These are phyloP conservation scores for Tethea ocularis DNA, from an alignment of 2,888 invertebrate genomes.

Conservation along the genomic window DNA sequence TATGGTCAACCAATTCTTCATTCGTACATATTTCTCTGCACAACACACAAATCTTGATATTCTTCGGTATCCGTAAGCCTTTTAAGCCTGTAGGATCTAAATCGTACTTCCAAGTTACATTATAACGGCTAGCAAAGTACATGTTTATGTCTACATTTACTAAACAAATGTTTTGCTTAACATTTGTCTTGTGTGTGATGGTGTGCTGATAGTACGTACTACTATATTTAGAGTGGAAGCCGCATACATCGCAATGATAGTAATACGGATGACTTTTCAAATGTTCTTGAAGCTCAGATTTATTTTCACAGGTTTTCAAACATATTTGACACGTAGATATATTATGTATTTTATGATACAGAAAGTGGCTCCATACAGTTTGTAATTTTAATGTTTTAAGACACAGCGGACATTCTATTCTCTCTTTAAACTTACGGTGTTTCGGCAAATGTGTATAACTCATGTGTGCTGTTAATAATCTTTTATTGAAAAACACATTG, in stretches of 20 bases:
- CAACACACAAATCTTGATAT: conserved; percentile 48
- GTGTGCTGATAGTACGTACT: conserved; percentile 38
- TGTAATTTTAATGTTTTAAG: conserved; percentile 6
- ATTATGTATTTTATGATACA: conserved; percentile 44
- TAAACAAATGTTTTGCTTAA: neutral
- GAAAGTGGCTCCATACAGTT: conserved; percentile 47
- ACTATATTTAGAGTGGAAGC: conserved; percentile 31
- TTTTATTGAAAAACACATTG: conserved; percentile 62
- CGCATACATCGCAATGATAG: conserved; percentile 49
- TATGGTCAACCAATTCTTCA: conserved; percentile 35
- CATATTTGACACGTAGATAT: conserved; percentile 55
- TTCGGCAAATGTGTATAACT: conserved; percentile 21
- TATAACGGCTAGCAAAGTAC: fast-evolving
- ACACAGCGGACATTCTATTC: conserved; percentile 50
- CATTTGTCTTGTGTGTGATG: conserved; percentile 23
- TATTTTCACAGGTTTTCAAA: conserved; percentile 27
- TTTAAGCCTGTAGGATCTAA: conserved; percentile 27
- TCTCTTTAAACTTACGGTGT: neutral
- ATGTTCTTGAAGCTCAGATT: conserved; percentile 33
- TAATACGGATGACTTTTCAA: conserved; percentile 35
- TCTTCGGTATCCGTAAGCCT: conserved; percentile 37
- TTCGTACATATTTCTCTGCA: conserved; percentile 53
- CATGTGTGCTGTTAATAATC: conserved; percentile 43
- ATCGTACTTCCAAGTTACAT: conserved; percentile 14
- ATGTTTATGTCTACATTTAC: conserved; percentile 26